These are phyloP conservation scores for Poeciliopsis occidentalis DNA, from an alignment of 2,113 vertebrate genomes.

Conservation along the genomic window DNA sequence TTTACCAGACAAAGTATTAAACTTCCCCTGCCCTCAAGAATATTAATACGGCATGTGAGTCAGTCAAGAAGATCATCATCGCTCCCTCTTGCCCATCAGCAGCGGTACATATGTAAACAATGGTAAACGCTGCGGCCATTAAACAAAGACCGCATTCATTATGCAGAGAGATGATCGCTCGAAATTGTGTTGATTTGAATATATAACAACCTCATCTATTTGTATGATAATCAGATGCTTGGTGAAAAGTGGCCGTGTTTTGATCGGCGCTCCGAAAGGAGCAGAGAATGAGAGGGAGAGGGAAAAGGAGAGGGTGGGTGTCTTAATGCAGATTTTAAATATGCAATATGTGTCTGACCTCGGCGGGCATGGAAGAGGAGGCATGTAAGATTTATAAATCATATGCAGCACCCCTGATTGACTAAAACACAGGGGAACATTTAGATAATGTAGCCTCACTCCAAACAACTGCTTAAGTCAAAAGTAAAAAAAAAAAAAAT, in stretches of 20 bases:
- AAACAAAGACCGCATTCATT: constrained; percentile 74
- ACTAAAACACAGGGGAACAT: constrained; percentile 77
- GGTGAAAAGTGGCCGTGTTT: constrained; percentile 59
- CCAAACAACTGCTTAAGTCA: constrained; percentile 54
- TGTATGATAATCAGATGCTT: constrained; percentile 69
- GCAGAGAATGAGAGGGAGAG: constrained; percentile 8
- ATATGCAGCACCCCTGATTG: constrained; percentile 65
- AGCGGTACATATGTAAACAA: constrained; percentile 67
- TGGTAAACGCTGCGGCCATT: constrained; percentile 64
- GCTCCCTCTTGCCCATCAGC: constrained; percentile 68
- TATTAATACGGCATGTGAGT: constrained; percentile 63
- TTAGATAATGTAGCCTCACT: constrained; percentile 66
- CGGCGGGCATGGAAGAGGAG: constrained; percentile 49
- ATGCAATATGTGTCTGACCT: constrained; percentile 76
- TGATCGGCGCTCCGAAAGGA: constrained; percentile 42
- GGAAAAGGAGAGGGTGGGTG: constrained; percentile 26
- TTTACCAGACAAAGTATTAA: constrained; percentile 31
- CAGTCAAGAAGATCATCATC: constrained; percentile 68
- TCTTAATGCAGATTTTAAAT: constrained; percentile 75
- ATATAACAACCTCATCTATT: constrained; percentile 65
- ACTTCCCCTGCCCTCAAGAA: constrained; percentile 35
- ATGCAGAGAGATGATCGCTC: constrained; percentile 66
- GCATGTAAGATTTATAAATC: constrained; percentile 79
- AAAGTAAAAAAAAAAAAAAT: constrained; percentile 37
- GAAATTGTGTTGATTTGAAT: constrained; percentile 68